Base-by-base conservation (phyloP, 2,113 vertebrate species). In the Myocastor coypus region DNA sequence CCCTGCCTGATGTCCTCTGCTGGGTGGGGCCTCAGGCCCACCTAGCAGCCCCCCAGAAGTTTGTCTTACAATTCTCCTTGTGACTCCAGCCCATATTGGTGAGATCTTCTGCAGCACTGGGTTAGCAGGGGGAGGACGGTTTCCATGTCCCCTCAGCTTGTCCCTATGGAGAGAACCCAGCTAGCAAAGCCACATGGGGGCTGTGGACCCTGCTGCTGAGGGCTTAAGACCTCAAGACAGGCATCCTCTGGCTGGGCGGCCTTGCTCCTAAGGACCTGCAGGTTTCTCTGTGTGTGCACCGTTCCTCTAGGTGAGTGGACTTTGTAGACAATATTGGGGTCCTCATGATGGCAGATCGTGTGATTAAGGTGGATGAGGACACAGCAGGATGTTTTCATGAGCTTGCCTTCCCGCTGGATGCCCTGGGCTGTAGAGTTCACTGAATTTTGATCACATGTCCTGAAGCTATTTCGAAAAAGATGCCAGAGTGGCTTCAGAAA, bases 121-220 rank as follows among this genome's bases (percentile, higher is more conserved):
- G 22, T 42, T 13, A 64, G 26, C 22, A 30, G 52, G 30, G 34
- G 34, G 4, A n/a, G 75, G 50, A 32, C 22, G 32, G 16, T 1
- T 1, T 52, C 16, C 7, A 0, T 8, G 68, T 66, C 26, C 22
- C 22, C 4, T 64, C 19, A 6, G 17, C 64, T 68, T 68, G 32
- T 68, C 64, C 64, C 64, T 32, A 68, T 0, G 32, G 64, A 68
- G 55, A 17, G 32, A 37, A 37, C 11, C 30, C 20, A 69, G 50
- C 28, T 52, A 13, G 13, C 55, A 63, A 81, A 92, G 30, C 37
- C 71, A 22, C 2, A 10, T 0, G 0, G 0, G 1, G 63, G 73
- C 26, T 0, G 0, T 26, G 50, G 6, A 19, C 57, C 17, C 57
- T 1, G 7, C 19, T 2, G 0, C 40, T 4, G 24, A 59, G 83